phyloP scores from a whole-genome alignment of 2,888 invertebrate species.

The Acanthacorydalis orientalis region DNA sequence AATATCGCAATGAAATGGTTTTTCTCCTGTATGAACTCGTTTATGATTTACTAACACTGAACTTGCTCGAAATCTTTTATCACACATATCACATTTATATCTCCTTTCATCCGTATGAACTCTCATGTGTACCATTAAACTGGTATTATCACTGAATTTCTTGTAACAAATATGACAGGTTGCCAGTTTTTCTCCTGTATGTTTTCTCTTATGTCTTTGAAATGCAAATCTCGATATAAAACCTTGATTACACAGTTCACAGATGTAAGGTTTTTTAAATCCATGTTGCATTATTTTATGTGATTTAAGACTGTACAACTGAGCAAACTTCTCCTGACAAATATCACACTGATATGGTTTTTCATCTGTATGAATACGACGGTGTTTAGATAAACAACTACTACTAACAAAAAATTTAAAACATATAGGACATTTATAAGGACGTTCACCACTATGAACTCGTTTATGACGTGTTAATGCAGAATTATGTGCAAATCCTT shows the following conservation, averaged over 20 bases:
- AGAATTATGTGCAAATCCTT: not conserved
- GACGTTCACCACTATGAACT: constrained; percentile 2
- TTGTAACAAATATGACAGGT: not conserved
- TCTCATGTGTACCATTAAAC: not conserved
- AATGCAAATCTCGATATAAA: not conserved
- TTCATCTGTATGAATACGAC: constrained; percentile 2
- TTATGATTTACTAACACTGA: not conserved
- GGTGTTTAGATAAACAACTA: not conserved
- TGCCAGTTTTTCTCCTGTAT: not conserved
- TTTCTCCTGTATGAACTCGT: not conserved
- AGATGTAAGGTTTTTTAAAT: not conserved
- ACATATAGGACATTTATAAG: constrained; percentile 4
- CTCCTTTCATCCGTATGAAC: not conserved
- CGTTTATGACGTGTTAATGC: not conserved
- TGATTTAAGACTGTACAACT: not conserved
- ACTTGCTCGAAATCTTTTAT: not conserved
- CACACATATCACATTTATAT: not conserved
- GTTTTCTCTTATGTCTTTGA: not conserved
- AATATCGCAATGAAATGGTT: not conserved
- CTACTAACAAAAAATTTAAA: not conserved
- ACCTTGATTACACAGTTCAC: not conserved
- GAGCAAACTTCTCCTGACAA: constrained; percentile 1
- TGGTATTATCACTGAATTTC: not conserved
- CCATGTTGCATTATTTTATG: not conserved
- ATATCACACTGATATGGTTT: constrained; percentile 4